Evolutionary conservation across 2,888 invertebrate species (phyloP), one percentile per base, ranked within the genome.

Genomic region (Alentia gelatinosa): DNA sequence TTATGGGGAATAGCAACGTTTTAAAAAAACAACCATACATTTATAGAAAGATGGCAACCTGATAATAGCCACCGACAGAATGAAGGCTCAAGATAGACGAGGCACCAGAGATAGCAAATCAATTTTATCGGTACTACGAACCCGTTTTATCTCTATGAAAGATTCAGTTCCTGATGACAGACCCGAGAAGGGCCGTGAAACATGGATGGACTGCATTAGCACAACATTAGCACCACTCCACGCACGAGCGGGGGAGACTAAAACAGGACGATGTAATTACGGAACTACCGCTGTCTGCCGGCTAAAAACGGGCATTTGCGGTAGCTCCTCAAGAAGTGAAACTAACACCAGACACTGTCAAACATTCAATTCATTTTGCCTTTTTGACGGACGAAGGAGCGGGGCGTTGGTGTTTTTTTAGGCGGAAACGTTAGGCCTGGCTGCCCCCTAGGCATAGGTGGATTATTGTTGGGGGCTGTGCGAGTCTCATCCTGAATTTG

Each of bases 271-370:
- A 68, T 68, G 68, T 30, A 19, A 68, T 68, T 68, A 68, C 68
- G 12, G 23, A 68, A 68, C 26, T 12, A 68, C 68, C 30, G 68
- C 68, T 30, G 68, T 68, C 68, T 15, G 68, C 23, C 30, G 5
- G 56, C 3, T 19, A 56, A 56, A 30, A 68, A 12, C 26, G 12
- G n/a, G 68, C 68, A 56, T 68, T 30, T 68, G 68, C 33, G 5
- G 68, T 68, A 30, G 30, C 68, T 68, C 68, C 33, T 68, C 68
- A 68, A 68, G 68, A 68, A 30, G 5, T 30, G 68, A 35, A 37
- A 79, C 79, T 5, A 79, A 79, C 79, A 79, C 79, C 9, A 79
- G 37, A 9, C 79, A 15, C 39, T 79, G 79, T 79, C 39, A 39
- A 79, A 79, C 79, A 35, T 15, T 79, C 79, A 26, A 79, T 37